A percentile compares a stretch with the other conserved stretches of the same genome.
Conservation (phyloP, 2,113 vertebrate genomes). For the Steatornis caripensis region DNA sequence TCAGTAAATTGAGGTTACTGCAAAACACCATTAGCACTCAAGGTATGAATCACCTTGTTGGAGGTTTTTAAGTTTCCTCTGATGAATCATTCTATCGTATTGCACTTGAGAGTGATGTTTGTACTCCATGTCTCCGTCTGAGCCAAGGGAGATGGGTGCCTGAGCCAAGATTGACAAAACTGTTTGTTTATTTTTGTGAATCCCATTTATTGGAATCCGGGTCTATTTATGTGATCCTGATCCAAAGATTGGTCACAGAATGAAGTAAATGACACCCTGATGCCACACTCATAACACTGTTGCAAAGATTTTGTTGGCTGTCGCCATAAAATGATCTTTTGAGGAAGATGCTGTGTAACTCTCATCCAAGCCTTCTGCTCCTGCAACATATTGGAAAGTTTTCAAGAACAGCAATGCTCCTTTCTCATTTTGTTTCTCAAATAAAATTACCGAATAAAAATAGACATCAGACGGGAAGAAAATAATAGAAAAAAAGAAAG, state of each 20-base stretch:
- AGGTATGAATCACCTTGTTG: conserved; percentile 7
- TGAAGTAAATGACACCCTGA: neutral
- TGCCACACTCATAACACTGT: neutral
- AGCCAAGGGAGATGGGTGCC: neutral
- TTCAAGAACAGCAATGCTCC: neutral
- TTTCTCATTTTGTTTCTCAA: neutral
- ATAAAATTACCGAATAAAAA: conserved; percentile 1
- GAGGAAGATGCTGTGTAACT: neutral
- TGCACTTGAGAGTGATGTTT: neutral
- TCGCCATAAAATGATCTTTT: neutral
- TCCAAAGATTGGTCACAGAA: neutral
- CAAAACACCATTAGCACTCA: neutral
- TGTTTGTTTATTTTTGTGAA: neutral
- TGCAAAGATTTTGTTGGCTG: neutral
- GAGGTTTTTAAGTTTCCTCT: neutral
- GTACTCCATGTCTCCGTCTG: neutral
- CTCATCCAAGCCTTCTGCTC: neutral
- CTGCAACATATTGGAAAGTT: neutral
- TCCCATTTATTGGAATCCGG: neutral
- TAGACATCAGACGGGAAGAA: neutral
- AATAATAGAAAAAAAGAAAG: neutral
- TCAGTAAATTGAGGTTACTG: neutral
- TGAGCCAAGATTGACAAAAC: neutral
- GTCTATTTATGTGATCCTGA: neutral
- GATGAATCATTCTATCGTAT: neutral